Conservation (phyloP, 2,888 invertebrate genomes). For the Hemicrepidius hirtus region DNA sequence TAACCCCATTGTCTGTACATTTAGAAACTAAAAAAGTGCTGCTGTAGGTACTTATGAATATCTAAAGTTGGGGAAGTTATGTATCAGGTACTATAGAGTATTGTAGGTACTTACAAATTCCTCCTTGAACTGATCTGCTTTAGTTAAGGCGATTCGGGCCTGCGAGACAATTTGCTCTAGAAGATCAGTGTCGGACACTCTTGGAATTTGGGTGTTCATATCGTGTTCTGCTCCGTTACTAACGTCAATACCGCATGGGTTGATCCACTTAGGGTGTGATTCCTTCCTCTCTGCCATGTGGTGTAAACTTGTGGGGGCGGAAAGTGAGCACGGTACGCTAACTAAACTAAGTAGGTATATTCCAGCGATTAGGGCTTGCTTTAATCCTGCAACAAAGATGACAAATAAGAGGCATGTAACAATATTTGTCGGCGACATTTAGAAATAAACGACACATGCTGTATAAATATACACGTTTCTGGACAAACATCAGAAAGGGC, state of each 20-base stretch:
- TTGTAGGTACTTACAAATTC: constrained; percentile 74
- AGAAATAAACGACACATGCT: constrained; percentile 65
- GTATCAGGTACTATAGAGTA: too few species aligned
- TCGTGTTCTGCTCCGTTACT: constrained; percentile 41
- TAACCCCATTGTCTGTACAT: too few species aligned
- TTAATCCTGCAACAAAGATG: constrained; percentile 70
- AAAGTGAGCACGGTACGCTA: constrained; percentile 65
- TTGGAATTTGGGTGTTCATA: constrained; percentile 60
- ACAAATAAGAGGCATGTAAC: constrained; percentile 56
- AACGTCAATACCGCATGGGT: constrained; percentile 71
- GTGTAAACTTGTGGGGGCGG: constrained; percentile 65
- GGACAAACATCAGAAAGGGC: constrained; percentile 67
- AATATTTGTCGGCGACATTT: constrained; percentile 61
- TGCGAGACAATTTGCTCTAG: constrained; percentile 71
- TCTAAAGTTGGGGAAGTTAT: too few species aligned
- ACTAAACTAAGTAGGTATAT: constrained; percentile 69
- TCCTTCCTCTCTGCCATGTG: constrained; percentile 57
- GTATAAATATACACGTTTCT: constrained; percentile 65
- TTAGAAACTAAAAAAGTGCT: too few species aligned
- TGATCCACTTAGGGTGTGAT: constrained; percentile 71
- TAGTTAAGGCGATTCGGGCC: constrained; percentile 70
- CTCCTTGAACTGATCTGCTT: constrained; percentile 71
- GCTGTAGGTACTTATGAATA: too few species aligned
- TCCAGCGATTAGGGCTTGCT: constrained; percentile 69
- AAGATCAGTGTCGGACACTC: constrained; percentile 68